Percentiles rank a stretch among this genome's conserved stretches.
Evolutionary conservation across 2,888 invertebrate species (phyloP).

Genomic region (Invenusta paracnida): DNA sequence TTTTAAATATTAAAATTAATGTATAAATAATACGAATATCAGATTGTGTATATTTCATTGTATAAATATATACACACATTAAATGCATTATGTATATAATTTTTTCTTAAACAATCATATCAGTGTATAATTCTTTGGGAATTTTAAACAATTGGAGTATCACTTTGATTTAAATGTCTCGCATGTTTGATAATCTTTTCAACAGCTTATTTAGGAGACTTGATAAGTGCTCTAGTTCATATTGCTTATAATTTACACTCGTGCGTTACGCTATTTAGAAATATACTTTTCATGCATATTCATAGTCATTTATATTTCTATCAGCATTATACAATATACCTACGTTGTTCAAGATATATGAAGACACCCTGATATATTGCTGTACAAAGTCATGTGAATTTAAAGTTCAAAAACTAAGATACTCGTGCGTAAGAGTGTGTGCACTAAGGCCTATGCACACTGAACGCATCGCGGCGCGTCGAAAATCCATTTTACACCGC

Average conservation of each 20-base stretch:
- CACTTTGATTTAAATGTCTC: constrained; percentile 17
- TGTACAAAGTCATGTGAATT: neutral
- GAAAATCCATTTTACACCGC: too few relatives aligned
- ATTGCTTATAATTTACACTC: constrained; percentile 25
- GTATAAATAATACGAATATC: too few relatives aligned
- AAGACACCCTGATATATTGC: neutral
- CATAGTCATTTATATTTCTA: neutral
- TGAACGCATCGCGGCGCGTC: too few relatives aligned
- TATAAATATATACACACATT: too few relatives aligned
- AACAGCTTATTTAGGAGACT: neutral
- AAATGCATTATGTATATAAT: too few relatives aligned
- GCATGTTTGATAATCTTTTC: constrained; percentile 25
- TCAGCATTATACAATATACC: neutral
- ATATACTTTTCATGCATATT: constrained; percentile 1
- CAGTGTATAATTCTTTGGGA: neutral
- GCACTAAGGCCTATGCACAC: too few relatives aligned
- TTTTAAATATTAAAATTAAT: too few relatives aligned
- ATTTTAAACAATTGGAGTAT: constrained; percentile 15
- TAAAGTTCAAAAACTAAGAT: neutral
- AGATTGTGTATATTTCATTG: too few relatives aligned
- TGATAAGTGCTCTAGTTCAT: constrained; percentile 7
- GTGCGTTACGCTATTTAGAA: neutral
- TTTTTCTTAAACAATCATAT: constrained; percentile 1
- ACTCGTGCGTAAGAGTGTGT: neutral
- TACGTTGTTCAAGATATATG: neutral